Evolutionary conservation across 2,888 invertebrate species (phyloP).

Genomic region (Tubulanus polymorphus): DNA sequence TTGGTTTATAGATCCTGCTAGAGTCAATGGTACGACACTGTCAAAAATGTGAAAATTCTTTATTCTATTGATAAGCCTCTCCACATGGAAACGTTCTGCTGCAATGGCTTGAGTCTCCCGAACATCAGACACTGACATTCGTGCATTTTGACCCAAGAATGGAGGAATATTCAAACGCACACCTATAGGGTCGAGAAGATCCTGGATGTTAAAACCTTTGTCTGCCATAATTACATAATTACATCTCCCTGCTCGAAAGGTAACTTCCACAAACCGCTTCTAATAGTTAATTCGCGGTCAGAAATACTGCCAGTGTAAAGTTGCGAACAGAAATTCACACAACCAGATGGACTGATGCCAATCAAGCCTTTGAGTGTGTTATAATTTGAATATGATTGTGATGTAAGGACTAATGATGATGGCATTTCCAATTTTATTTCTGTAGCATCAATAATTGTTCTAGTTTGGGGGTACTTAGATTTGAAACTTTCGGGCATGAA

Average conservation of each 20-base stretch:
- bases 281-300: slow-evolving; percentile 7
- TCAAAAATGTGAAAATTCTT: slow-evolving; percentile 9
- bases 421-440: slow-evolving; percentile 15
- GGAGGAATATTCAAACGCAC: slow-evolving; percentile 9
- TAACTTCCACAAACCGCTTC: slow-evolving; percentile 7
- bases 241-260: slow-evolving; percentile 2
- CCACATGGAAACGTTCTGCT: slow-evolving; percentile 5
- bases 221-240: slow-evolving; percentile 9
- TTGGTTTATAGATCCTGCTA: not conserved
- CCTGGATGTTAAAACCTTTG: slow-evolving; percentile 11
- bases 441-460: slow-evolving; percentile 17
- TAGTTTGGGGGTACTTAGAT: slow-evolving; percentile 14
- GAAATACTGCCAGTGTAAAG: slow-evolving; percentile 15
- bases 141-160: slow-evolving; percentile 5
- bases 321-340: slow-evolving; percentile 8
- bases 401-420: not conserved
- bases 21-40: not conserved
- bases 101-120: slow-evolving; percentile 7
- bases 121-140: slow-evolving; percentile 8
- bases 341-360: slow-evolving; percentile 10
- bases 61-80: slow-evolving; percentile 6
- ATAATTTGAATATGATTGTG: slow-evolving; percentile 5
- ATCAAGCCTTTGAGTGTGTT: slow-evolving; percentile 9
- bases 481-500: slow-evolving; percentile 16
- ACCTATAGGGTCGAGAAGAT: slow-evolving; percentile 9